A percentile compares a stretch with the other conserved stretches of the same genome.
Conservation (phyloP, 2,797 vertebrate genomes). For the Dallia pectoralis region DNA sequence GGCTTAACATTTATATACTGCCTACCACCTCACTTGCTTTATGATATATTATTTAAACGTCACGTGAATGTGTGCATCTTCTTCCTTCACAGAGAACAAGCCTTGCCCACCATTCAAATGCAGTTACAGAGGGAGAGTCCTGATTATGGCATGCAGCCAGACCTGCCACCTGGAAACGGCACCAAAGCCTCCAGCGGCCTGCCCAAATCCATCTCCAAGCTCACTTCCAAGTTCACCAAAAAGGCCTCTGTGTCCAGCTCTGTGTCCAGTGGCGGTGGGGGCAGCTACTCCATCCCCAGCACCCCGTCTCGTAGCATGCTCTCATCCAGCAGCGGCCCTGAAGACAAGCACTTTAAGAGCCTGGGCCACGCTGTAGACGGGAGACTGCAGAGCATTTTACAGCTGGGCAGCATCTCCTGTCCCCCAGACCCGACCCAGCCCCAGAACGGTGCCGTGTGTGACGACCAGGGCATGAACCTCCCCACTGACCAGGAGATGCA, state of each 20-base stretch:
- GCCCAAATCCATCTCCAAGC: slow-evolving; percentile 96
- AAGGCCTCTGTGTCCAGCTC: slow-evolving; percentile 84
- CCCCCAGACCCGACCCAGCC: slow-evolving; percentile 72
- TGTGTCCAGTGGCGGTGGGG: slow-evolving; percentile 69
- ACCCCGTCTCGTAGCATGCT: slow-evolving; percentile 89
- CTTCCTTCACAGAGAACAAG: slow-evolving; percentile 82
- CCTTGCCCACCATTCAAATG: slow-evolving; percentile 94
- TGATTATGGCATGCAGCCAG: slow-evolving; percentile 82
- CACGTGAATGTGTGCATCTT: slow-evolving; percentile 14
- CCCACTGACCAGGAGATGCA: slow-evolving; percentile 99
- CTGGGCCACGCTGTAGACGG: slow-evolving; percentile 67
- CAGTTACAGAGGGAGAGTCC: slow-evolving; percentile 91
- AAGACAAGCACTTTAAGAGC: slow-evolving; percentile 75
- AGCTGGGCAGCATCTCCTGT: slow-evolving; percentile 80
- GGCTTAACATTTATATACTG: too few species aligned
- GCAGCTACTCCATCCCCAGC: slow-evolving; percentile 89
- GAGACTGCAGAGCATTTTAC: slow-evolving; percentile 85
- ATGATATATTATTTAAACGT: too few species aligned
- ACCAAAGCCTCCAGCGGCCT: slow-evolving; percentile 89
- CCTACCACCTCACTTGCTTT: too few species aligned
- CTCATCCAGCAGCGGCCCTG: slow-evolving; percentile 67
- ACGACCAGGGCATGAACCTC: slow-evolving; percentile 96
- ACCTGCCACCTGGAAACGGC: slow-evolving; percentile 84
- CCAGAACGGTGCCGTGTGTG: slow-evolving; percentile 83
- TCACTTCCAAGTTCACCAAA: slow-evolving; percentile 97